Evolutionary conservation across 2,888 invertebrate species (phyloP), one percentile per base, ranked within the genome.

Genomic region (Plutella xylostella): DNA sequence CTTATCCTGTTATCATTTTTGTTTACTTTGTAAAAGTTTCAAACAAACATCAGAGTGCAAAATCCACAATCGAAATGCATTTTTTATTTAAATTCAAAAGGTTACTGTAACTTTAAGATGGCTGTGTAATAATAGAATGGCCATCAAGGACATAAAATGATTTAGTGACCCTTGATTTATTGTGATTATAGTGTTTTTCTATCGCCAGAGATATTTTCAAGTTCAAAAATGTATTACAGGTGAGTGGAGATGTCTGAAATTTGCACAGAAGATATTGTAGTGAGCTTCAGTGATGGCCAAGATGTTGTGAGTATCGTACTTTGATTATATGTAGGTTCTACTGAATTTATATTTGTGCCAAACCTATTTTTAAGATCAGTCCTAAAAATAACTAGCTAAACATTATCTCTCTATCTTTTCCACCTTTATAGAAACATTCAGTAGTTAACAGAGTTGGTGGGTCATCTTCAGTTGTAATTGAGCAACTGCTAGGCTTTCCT

Each of bases 1-100:
- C 73, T 64, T 62, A 77, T 75, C 76, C 77, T 76, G 72, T 74
- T 63, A 51, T 54, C 54, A 58, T 46, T 45, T 44, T 42, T 44
- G 47, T 45, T 46, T 19, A 12, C 4, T 34, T 44, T 41, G 44
- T 41, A 22, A n/a, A n/a, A n/a, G n/a, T n/a, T n/a, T n/a, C n/a
- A n/a, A n/a, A n/a, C n/a, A n/a, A n/a, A n/a, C n/a, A n/a, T n/a
- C n/a, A n/a, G n/a, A n/a, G n/a, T n/a, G n/a, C n/a, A n/a, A n/a
- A n/a, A n/a, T n/a, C n/a, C n/a, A n/a, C n/a, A n/a, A n/a, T n/a
- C n/a, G n/a, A n/a, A n/a, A n/a, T n/a, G n/a, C n/a, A n/a, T n/a
- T n/a, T n/a, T 33, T 3, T 7, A 12, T 15, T 14, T 5, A 34
- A 34, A 34, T 34, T 15, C 15, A 34, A 17, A 5, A 15, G 4